Conservation (phyloP, 2,888 invertebrate genomes). For the Esperia sulphurella region DNA sequence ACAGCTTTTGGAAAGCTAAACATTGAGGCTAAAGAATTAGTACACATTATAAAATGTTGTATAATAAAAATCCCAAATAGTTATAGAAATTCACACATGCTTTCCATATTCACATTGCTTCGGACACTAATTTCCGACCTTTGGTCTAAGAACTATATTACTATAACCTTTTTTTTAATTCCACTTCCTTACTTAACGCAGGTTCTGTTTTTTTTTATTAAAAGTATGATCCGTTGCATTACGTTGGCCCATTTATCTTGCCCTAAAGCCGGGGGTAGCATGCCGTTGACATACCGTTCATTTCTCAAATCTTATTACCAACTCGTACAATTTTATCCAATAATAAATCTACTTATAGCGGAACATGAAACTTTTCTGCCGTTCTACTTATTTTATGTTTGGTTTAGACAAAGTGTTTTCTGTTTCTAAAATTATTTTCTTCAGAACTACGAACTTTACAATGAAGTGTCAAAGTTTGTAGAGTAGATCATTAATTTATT, state of each 20-base stretch:
- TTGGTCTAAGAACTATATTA: neutral
- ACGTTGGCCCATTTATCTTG: slow-evolving; percentile 61
- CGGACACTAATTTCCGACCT: too few species aligned
- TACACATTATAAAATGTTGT: too few species aligned
- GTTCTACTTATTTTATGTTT: slow-evolving; percentile 7
- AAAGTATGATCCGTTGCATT: slow-evolving; percentile 49
- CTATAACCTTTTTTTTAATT: neutral
- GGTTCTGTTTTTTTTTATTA: slow-evolving; percentile 15
- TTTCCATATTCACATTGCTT: too few species aligned
- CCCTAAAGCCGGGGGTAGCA: slow-evolving; percentile 44
- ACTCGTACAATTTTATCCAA: slow-evolving; percentile 52
- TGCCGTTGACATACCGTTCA: slow-evolving; percentile 64
- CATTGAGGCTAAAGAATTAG: too few species aligned
- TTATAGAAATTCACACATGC: too few species aligned
- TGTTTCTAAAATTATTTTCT: neutral
- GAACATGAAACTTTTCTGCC: slow-evolving; percentile 25
- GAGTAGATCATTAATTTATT: too few species aligned
- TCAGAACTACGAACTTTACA: neutral
- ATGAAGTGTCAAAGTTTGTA: neutral
- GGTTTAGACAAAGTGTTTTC: neutral
- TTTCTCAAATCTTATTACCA: slow-evolving; percentile 69
- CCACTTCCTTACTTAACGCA: neutral
- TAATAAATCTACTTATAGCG: slow-evolving; percentile 47
- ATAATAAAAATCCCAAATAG: too few species aligned
- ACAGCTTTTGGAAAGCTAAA: too few species aligned